Evolutionary conservation across 2,113 vertebrate species (phyloP).

Genomic region (Microtus montanus): DNA sequence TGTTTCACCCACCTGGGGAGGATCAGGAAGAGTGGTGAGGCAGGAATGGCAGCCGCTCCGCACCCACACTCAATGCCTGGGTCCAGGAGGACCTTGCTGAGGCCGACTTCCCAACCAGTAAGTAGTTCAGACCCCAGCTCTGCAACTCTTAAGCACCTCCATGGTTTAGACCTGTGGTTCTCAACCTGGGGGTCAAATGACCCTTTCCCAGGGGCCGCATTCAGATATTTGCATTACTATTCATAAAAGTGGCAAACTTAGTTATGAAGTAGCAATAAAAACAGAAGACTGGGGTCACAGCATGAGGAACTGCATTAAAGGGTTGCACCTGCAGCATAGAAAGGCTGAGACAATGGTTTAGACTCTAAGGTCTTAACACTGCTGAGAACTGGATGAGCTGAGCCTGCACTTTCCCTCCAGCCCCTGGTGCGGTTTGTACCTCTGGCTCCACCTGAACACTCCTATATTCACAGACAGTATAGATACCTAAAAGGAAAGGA

Average conservation of each 20-base stretch:
- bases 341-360: background rate
- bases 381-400: background rate
- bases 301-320: background rate
- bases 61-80: accelerated
- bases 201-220: background rate
- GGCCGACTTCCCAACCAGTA: too few species aligned
- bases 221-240: background rate
- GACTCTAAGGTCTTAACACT: background rate
- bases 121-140: background rate
- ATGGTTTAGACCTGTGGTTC: background rate
- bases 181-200: background rate
- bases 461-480: background rate
- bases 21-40: background rate
- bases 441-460: background rate
- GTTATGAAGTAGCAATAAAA: background rate
- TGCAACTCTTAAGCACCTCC: background rate
- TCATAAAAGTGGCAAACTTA: background rate
- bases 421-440: too few species aligned
- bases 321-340: background rate
- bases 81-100: background rate
- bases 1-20: conserved; percentile 95
- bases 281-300: background rate
- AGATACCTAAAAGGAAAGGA: background rate
- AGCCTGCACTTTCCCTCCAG: background rate
- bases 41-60: accelerated